These are phyloP conservation scores for Chrysotoxum bicinctum DNA, from an alignment of 2,888 invertebrate genomes.

Conservation along the genomic window DNA sequence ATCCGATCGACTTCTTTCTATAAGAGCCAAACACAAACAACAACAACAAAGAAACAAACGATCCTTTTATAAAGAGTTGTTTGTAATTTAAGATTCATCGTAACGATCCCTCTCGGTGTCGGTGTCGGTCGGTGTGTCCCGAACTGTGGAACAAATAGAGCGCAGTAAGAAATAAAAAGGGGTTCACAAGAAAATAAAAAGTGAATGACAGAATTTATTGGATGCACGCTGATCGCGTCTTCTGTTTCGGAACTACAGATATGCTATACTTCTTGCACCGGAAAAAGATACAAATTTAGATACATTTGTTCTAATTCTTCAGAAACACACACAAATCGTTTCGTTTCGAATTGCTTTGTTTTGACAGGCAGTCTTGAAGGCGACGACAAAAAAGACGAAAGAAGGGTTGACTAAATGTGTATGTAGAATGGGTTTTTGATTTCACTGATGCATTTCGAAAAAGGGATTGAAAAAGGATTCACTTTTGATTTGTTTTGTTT, in stretches of 20 bases:
- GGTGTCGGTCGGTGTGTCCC: background rate
- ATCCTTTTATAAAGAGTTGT: conserved; percentile 62
- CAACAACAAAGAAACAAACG: conserved; percentile 49
- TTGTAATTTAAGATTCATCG: conserved; percentile 64
- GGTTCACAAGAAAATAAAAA: conserved; percentile 18
- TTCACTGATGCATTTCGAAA: conserved; percentile 42
- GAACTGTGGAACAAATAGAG: conserved; percentile 60
- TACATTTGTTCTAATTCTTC: conserved; percentile 73
- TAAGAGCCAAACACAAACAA: conserved; percentile 23
- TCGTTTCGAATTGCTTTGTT: conserved; percentile 68
- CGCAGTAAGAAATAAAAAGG: conserved; percentile 36
- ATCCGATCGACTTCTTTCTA: conserved; percentile 69
- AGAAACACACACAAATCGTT: conserved; percentile 54
- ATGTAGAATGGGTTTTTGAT: background rate
- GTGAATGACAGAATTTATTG: conserved; percentile 70
- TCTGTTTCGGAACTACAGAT: conserved; percentile 28
- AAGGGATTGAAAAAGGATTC: conserved; percentile 66
- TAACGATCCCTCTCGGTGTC: background rate
- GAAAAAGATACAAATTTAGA: conserved; percentile 70
- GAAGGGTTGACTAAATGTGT: background rate
- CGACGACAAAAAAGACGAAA: background rate
- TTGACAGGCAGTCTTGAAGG: conserved; percentile 50
- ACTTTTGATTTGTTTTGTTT: conserved; percentile 53
- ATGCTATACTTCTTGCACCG: conserved; percentile 41
- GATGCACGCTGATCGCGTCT: conserved; percentile 66